Conservation (phyloP, 2,888 invertebrate species). For the Pristionchus arcanus region DNA sequence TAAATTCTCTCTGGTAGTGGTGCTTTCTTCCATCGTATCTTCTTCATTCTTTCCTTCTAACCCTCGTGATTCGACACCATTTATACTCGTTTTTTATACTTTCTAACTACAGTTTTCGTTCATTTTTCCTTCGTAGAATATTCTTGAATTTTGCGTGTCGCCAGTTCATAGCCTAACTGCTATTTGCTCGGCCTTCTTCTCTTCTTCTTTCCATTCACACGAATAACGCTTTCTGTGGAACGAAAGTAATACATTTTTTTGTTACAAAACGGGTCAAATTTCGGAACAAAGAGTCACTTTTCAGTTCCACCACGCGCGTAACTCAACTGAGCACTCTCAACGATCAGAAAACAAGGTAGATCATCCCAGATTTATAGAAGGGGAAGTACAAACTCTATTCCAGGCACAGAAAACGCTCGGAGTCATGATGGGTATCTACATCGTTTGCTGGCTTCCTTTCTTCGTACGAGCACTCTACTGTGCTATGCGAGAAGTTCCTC, state of each 20-base stretch:
- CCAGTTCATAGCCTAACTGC: not conserved
- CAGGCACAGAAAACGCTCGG: conserved; percentile 82
- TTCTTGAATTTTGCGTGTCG: not conserved
- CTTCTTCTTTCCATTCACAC: conserved; percentile 2
- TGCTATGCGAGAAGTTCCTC: conserved; percentile 65
- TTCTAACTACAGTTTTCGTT: conserved; percentile 25
- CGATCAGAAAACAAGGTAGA: conserved; percentile 51
- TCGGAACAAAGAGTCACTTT: not conserved
- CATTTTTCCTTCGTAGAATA: not conserved
- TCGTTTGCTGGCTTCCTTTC: conserved; percentile 98
- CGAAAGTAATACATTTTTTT: conserved; percentile 19
- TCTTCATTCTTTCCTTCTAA: conserved; percentile 28
- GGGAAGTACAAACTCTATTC: not conserved
- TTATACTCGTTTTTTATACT: not conserved
- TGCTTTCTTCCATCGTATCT: not conserved
- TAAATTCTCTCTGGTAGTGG: conserved; percentile 25
- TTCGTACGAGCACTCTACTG: conserved; percentile 92
- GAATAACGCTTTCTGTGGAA: conserved; percentile 7
- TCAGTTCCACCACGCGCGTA: conserved; percentile 49
- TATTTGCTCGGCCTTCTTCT: not conserved
- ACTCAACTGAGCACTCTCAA: conserved; percentile 36
- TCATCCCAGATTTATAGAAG: not conserved
- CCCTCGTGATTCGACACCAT: conserved; percentile 23
- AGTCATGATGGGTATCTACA: conserved; percentile 97
- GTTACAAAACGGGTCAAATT: not conserved